These are phyloP conservation scores for Ectemnius cavifrons DNA, from an alignment of 2,888 invertebrate species.

Conservation along the genomic window DNA sequence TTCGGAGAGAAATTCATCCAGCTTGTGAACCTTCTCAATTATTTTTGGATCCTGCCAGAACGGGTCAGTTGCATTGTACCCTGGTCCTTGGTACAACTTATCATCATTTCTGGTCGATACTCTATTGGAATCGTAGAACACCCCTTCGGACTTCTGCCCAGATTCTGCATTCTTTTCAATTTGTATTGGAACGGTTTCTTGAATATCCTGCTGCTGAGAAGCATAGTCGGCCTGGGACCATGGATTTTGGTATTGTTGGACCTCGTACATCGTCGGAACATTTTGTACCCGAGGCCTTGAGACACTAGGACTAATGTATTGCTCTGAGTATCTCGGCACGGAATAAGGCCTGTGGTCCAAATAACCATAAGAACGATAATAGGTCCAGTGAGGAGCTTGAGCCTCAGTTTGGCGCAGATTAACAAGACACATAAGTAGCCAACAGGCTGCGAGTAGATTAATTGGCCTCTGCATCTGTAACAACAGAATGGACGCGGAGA, in stretches of 20 bases:
- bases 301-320: neutral
- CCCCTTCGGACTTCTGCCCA: neutral
- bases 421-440: conserved; percentile 42
- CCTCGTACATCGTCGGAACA: neutral
- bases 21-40: conserved; percentile 53
- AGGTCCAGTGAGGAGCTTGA: conserved; percentile 18
- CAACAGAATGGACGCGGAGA: neutral
- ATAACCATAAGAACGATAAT: conserved; percentile 2
- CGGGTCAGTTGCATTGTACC: neutral
- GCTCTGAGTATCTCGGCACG: neutral
- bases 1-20: conserved; percentile 56
- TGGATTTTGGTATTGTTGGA: no score
- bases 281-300: neutral
- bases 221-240: no score
- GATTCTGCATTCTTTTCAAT: neutral
- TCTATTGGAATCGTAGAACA: neutral
- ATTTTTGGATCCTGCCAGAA: conserved; percentile 44
- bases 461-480: conserved; percentile 59
- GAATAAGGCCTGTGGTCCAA: neutral
- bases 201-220: no score
- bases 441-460: conserved; percentile 23
- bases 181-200: neutral
- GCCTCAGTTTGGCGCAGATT: conserved; percentile 23
- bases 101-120: neutral
- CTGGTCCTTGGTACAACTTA: neutral